Evolutionary conservation across 1,140 invertebrate genomes (phyloP), one percentile per base, ranked within the genome.

Genomic region (Drosophila sp.): DNA sequence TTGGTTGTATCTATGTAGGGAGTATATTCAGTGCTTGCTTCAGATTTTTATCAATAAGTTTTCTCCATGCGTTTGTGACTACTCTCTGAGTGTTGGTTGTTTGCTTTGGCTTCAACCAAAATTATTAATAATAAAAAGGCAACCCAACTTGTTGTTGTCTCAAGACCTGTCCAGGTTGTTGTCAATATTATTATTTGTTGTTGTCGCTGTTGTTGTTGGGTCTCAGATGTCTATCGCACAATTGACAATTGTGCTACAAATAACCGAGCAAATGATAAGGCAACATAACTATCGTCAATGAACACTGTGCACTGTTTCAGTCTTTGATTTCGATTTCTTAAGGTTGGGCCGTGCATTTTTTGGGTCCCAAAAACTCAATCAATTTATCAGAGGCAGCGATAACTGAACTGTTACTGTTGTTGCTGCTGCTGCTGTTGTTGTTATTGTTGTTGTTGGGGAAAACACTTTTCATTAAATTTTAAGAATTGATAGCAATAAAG

Each of bases 211-310:
- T 54, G 50, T 50, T 59, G 34, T 51, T 53, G 38, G 53, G 18
- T 13, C 41, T 43, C 13, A 78, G 80, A 82, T 87, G 82, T 56
- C 70, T 87, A 86, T 86, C 82, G 59, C 61, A 50, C 82, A 66
- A 86, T 87, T 87, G 82, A 87, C 82, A 87, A 86, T 86, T 81
- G 82, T 78, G 82, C 78, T 86, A 81, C 82, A 80, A 78, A 86
- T 61, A 73, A 54, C 56, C 56, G 34, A 27, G 27, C 50, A 50
- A 48, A 48, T 56, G 82, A 78, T 87, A 86, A 86, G 82, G 75
- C 75, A 81, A 86, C 75, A 82, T 78, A 76, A 81, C 46, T 72
- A 57, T 65, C 61, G 27, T 72, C 86, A 61, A 71, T 78, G 59
- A 70, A 69, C 75, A 76, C 63, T 29, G 27, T 11, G 56, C 40